phyloP scores from a whole-genome alignment of 2,888 invertebrate genomes.

The Sinotaia quadrata region DNA sequence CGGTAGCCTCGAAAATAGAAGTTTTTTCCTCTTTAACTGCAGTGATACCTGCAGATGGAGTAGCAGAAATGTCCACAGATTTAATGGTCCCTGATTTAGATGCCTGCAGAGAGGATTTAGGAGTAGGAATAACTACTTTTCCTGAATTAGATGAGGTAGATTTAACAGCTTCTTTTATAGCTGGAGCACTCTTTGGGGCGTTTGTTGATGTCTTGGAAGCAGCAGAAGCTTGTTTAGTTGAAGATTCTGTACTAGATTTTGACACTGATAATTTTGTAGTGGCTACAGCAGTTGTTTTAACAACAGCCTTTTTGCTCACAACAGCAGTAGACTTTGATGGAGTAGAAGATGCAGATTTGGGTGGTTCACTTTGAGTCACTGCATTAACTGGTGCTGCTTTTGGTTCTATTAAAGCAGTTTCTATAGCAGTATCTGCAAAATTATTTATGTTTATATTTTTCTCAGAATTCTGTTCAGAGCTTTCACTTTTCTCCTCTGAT shows the following conservation, averaged over 20 bases:
- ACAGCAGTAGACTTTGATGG: background rate
- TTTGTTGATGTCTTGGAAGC: constrained; percentile 12
- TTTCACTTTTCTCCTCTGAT: too few relatives aligned
- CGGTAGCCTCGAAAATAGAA: constrained; percentile 51
- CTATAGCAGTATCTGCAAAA: background rate
- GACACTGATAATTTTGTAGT: constrained; percentile 26
- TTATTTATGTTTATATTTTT: background rate
- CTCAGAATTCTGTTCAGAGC: too few relatives aligned
- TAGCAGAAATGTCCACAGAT: constrained; percentile 2
- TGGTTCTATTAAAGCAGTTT: background rate
- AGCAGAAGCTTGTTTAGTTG: background rate
- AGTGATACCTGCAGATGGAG: background rate
- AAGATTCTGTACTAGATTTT: background rate
- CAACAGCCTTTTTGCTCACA: constrained; percentile 21
- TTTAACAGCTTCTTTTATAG: constrained; percentile 19
- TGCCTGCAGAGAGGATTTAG: background rate
- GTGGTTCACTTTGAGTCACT: too few relatives aligned
- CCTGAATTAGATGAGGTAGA: constrained; percentile 28
- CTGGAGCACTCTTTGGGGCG: constrained; percentile 21
- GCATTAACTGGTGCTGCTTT: background rate
- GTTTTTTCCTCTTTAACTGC: constrained; percentile 33
- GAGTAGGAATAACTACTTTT: constrained; percentile 17
- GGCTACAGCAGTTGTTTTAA: constrained; percentile 45
- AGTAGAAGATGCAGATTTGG: background rate
- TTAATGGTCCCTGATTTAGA: constrained; percentile 5